Conservation (phyloP, 2,888 invertebrate genomes). For the Drosophila multiciliata region DNA sequence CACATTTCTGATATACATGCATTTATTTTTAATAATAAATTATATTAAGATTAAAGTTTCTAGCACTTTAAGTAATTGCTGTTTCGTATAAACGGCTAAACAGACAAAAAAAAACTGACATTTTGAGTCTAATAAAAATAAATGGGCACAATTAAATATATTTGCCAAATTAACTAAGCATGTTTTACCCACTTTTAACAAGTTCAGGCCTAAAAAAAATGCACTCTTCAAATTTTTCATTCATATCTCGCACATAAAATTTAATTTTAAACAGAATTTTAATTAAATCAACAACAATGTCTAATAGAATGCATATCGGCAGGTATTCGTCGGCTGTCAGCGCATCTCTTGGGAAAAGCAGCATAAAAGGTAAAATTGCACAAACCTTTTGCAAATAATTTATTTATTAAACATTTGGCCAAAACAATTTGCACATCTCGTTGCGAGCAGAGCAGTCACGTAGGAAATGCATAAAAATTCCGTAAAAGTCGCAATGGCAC, state of each 20-base stretch:
- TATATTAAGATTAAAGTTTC: background rate
- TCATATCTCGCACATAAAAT: background rate
- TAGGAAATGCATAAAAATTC: constrained; percentile 76
- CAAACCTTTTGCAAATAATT: constrained; percentile 52
- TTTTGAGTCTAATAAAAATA: background rate
- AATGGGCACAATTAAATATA: too few species aligned
- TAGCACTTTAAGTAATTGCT: background rate
- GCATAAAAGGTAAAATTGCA: constrained; percentile 23
- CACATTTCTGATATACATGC: rapidly evolving
- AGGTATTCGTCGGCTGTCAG: constrained; percentile 8
- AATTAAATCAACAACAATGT: background rate
- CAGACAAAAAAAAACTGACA: background rate
- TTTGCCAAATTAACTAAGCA: background rate
- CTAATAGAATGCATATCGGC: background rate
- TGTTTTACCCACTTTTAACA: background rate
- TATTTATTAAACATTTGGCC: constrained; percentile 69
- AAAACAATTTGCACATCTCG: constrained; percentile 45
- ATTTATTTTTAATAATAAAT: background rate
- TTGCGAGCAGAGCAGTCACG: constrained; percentile 54
- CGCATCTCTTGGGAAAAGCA: constrained; percentile 4
- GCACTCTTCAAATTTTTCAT: background rate
- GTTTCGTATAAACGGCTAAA: background rate
- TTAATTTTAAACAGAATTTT: background rate
- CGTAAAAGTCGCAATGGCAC: constrained; percentile 53
- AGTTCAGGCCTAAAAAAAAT: background rate